Base-by-base conservation (phyloP, 2,113 vertebrate genomes). In the Parotia lawesii region DNA sequence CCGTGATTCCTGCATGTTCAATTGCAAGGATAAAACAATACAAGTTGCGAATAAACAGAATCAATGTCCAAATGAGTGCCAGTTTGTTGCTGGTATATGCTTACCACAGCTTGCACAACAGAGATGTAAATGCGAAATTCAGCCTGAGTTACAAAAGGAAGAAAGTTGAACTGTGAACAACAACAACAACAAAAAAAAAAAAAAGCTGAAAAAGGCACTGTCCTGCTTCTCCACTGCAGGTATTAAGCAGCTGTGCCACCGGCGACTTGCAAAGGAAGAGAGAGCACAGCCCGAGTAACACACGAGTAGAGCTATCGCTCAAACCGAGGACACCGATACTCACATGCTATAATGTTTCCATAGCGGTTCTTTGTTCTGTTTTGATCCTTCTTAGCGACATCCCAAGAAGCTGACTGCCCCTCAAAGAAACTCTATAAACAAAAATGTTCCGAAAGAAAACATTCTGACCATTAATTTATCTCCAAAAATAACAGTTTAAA, bases 331-430 rank as follows among this genome's bases (percentile, higher is more conserved):
- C 80, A 81, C 85, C 15, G 40, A 88, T 96, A 98, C 98, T 99
- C 98, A 99, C 99, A 99, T 97, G 99, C 99, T 96, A 99, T 99
- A 95, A 99, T 99, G 97, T 99, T 99, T 93, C 99, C 99, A 82
- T 99, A 99, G 97, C 99, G 98, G 96, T 99, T 99, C 98, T 99
- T 99, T 96, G 99, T 99, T 96, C 99, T 98, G 94, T 99, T 99
- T 98, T 99, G 99, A 95, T 99, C 99, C 97, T 99, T 99, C 97
- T 99, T 99, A 97, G 99, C 99, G 94, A 99, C 98, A 95, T 99
- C 99, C 99, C 99, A 99, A 94, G 99, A 99, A 96, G 99, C 99
- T 93, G 99, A 99, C 96, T 99, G 99, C 89, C 99, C 99, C 98
- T 99, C 99, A 96, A 99, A 99, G 98, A 99, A 99, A 97, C 99